Evolutionary conservation across 1,140 invertebrate genomes (phyloP), one percentile per base, ranked within the genome.

Genomic region (Listronotus bonariensis): DNA sequence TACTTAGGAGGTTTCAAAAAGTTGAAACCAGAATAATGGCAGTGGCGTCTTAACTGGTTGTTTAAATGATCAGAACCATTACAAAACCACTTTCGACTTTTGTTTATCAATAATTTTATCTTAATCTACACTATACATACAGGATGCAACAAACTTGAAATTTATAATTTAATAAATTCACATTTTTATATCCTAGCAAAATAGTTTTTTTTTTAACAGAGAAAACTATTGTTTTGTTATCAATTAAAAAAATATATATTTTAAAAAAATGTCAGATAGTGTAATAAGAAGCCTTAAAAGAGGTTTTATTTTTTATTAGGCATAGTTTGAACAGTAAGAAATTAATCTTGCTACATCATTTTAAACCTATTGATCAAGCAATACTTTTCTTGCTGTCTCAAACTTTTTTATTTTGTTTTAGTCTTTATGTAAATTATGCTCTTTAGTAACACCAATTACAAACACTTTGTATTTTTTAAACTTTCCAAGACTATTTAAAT

Each of bases 11-110:
- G 45, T 36, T 64, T 49, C 49, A 10, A 18, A 64, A 51, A 18
- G n/a, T 38, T 32, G 46, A 43, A 65, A 57, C 62, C 54, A 52
- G 45, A 52, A 58, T 57, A 65, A 65, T 65, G 62, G 62, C 62
- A 65, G 62, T 65, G 62, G 62, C 34, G 54, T 34, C 51, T 65
- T 38, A 57, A 58, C 62, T 65, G 62, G 62, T 58, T 65, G 54
- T 43, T 51, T 51, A 65, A 57, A 65, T 46, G 54, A 54, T 65
- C 62, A 65, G 31, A 65, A 48, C 54, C 61, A 54, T 52, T 55
- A 17, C 17, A 43, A 12, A 55, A 57, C 34, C 15, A 17, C 14
- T 31, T 32, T 51, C 32, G 12, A 20, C 26, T 26, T 8, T 17
- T 6, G 10, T 36, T 63, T 54, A 46, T 45, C 56, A 56, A 36